A percentile compares a stretch with the other conserved stretches of the same genome.
phyloP scores from a whole-genome alignment of 2,113 vertebrate species.

The Nymphicus hollandicus region DNA sequence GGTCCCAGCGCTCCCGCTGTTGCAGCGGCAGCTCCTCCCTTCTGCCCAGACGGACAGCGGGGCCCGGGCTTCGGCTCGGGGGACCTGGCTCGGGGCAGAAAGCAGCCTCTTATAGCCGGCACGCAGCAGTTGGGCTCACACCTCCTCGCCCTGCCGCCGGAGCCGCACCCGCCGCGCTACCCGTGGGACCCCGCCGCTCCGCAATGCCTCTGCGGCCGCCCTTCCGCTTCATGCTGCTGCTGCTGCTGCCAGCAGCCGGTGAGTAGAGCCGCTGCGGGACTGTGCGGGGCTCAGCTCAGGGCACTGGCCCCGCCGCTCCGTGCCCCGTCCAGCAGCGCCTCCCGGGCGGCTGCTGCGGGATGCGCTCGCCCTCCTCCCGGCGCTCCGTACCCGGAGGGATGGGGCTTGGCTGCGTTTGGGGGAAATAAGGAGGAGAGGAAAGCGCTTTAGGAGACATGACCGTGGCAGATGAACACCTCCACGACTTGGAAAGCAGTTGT shows the following conservation, averaged over 20 bases:
- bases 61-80: not conserved
- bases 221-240: not conserved
- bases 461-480: accelerated
- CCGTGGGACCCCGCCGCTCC: not conserved
- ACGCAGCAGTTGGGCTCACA: not conserved
- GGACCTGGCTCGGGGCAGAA: not conserved
- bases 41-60: not conserved
- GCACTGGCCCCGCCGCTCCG: not conserved
- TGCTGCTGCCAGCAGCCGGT: not conserved
- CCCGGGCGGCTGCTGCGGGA: not conserved
- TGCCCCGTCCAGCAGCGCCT: not conserved
- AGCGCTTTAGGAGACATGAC: not conserved
- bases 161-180: not conserved
- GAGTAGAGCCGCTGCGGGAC: not conserved
- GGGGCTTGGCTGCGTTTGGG: not conserved
- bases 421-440: not conserved
- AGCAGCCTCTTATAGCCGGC: conserved; percentile 8
- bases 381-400: not conserved
- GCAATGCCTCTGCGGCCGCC: not conserved
- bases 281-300: not conserved
- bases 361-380: not conserved
- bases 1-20: not conserved
- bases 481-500: accelerated
- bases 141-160: accelerated
- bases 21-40: conserved; percentile 40